Conservation (phyloP, 2,113 vertebrate species). For the Pollimyrus isidori region DNA sequence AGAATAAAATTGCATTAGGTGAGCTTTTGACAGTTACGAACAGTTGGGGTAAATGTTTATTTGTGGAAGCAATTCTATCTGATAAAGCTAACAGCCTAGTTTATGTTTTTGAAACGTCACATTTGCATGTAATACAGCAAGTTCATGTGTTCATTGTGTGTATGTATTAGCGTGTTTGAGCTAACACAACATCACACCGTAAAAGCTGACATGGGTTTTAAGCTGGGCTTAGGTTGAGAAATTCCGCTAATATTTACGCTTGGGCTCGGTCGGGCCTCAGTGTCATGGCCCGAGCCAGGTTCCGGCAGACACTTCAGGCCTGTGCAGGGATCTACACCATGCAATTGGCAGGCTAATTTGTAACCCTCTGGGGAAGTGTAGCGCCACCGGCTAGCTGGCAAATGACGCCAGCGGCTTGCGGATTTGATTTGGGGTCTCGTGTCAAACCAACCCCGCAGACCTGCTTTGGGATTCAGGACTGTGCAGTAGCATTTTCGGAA, state of each 20-base stretch:
- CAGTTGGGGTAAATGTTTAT: background rate
- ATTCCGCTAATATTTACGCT: background rate
- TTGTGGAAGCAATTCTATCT: background rate
- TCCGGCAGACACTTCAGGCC: background rate
- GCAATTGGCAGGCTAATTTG: background rate
- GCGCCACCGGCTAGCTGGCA: background rate
- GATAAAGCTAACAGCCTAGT: background rate
- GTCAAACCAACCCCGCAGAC: background rate
- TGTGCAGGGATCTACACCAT: background rate
- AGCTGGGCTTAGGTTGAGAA: background rate
- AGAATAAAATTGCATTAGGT: background rate
- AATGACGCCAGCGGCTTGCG: background rate
- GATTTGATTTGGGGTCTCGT: background rate
- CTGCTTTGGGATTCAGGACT: background rate
- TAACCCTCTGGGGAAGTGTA: background rate
- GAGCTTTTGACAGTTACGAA: background rate
- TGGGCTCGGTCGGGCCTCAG: background rate
- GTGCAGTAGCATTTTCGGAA: background rate
- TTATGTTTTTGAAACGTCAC: background rate
- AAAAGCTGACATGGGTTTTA: background rate
- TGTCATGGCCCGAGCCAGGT: background rate
- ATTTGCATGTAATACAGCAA: background rate
- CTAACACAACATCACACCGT: background rate
- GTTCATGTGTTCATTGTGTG: background rate
- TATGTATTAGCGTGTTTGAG: background rate